phyloP scores from a whole-genome alignment of 1,140 invertebrate species.

The Polypedilum pembai region DNA sequence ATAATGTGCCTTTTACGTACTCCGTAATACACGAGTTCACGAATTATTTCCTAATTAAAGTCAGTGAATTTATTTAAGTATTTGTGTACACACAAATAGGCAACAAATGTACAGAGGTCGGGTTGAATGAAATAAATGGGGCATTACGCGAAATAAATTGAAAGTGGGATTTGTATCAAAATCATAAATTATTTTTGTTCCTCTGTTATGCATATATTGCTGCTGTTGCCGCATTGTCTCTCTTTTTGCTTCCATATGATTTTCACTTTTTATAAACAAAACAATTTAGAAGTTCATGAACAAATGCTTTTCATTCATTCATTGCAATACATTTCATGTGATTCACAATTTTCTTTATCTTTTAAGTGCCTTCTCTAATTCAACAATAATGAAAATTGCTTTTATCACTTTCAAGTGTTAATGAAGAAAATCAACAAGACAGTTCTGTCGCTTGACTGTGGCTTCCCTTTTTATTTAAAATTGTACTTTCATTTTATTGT shows the following conservation, averaged over 20 bases:
- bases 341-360: background rate
- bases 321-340: background rate
- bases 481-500: background rate
- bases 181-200: background rate
- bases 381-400: background rate
- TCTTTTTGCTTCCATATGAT: no score
- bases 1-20: background rate
- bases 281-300: no score
- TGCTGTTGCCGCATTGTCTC: no score
- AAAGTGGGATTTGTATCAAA: background rate
- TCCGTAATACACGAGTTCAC: background rate
- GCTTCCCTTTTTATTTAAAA: no score
- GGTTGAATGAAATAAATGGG: slow-evolving; percentile 11
- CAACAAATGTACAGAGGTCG: background rate
- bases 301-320: background rate
- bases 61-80: background rate
- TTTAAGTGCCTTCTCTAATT: background rate
- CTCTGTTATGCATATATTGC: no score
- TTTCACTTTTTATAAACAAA: no score
- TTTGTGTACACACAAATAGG: background rate
- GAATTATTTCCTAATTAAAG: slow-evolving; percentile 19
- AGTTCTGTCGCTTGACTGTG: background rate
- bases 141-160: slow-evolving; percentile 4
- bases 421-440: background rate
- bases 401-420: slow-evolving; percentile 13